Evolutionary conservation across 2,888 invertebrate genomes (phyloP).

Genomic region (Hyles lineata): DNA sequence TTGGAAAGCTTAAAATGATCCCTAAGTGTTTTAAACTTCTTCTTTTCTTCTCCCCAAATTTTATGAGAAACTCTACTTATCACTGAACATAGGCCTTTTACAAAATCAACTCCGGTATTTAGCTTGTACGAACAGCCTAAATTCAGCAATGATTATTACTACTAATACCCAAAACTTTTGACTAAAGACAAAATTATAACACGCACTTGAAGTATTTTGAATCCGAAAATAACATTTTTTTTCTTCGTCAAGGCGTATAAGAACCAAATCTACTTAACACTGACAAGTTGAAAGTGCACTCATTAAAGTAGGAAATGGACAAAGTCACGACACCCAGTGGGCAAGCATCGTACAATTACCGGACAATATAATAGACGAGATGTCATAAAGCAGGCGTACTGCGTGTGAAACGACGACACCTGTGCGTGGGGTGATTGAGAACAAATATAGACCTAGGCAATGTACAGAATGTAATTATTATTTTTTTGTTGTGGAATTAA

Average conservation of each 20-base stretch:
- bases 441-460: conserved; percentile 47
- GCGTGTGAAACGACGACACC: conserved; percentile 82
- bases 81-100: no score
- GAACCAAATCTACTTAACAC: not conserved
- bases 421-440: conserved; percentile 61
- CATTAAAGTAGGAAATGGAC: conserved; percentile 24
- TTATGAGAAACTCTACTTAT: no score
- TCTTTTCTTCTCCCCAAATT: no score
- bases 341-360: conserved; percentile 67
- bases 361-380: conserved; percentile 76
- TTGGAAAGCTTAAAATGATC: not conserved
- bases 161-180: no score
- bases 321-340: conserved; percentile 52
- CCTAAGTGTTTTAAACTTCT: no score
- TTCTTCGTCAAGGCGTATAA: not conserved
- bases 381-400: conserved; percentile 68
- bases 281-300: conserved; percentile 1
- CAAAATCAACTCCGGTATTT: no score
- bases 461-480: conserved; percentile 4
- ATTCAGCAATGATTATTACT: no score
- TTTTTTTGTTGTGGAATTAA: conserved; percentile 2
- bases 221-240: not conserved
- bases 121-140: no score
- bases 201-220: no score
- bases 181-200: no score